Conservation (phyloP, 2,888 invertebrate genomes). For the Nephrotoma flavescens region DNA sequence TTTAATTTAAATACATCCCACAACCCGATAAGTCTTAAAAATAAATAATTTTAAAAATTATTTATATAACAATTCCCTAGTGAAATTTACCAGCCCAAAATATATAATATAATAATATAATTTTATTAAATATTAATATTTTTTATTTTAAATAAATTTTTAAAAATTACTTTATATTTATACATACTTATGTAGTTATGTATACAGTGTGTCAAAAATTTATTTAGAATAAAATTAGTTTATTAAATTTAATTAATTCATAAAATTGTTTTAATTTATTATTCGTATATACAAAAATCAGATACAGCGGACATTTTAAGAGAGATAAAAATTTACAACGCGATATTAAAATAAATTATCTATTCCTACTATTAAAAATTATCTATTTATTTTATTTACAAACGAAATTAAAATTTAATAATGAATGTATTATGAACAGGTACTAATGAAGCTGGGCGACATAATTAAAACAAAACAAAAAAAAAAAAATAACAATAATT, state of each 20-base stretch:
- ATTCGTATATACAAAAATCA: neutral
- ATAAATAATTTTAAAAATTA: neutral
- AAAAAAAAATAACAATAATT: neutral
- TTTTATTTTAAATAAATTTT: neutral
- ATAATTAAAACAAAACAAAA: neutral
- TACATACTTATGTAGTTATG: neutral
- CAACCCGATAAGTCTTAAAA: neutral
- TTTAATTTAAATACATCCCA: neutral
- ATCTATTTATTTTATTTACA: neutral
- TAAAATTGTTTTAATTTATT: neutral
- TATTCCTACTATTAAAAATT: neutral
- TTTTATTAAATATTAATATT: neutral
- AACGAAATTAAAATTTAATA: neutral
- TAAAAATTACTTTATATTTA: neutral
- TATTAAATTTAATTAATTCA: neutral
- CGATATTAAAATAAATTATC: neutral
- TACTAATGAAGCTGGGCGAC: constrained; percentile 8
- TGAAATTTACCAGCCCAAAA: neutral
- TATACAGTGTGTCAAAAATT: neutral
- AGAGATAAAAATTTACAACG: neutral
- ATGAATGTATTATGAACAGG: constrained; percentile 5
- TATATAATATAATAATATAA: neutral
- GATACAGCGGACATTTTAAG: neutral
- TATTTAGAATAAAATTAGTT: neutral
- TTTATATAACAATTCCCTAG: neutral